Evolutionary conservation across 2,888 invertebrate genomes (phyloP).

Genomic region (Melinaea menophilus): DNA sequence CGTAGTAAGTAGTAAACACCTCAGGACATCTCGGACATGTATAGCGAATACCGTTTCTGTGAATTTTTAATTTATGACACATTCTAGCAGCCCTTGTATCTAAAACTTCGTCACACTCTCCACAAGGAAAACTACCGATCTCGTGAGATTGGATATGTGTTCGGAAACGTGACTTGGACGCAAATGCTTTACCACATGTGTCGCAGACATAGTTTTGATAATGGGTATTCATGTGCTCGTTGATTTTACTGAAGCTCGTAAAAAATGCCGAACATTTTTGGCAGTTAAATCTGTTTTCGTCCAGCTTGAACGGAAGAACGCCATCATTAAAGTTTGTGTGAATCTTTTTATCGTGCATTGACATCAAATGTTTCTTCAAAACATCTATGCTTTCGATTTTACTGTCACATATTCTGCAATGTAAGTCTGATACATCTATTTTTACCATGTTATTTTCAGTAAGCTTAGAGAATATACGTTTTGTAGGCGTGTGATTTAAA

Average conservation of each 20-base stretch:
- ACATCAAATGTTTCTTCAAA: constrained; percentile 54
- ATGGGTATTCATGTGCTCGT: constrained; percentile 68
- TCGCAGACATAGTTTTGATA: constrained; percentile 68
- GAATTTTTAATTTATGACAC: constrained; percentile 55
- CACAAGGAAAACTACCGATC: constrained; percentile 60
- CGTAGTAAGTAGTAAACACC: constrained; percentile 58
- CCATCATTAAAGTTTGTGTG: constrained; percentile 59
- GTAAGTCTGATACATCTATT: constrained; percentile 58
- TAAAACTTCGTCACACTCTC: constrained; percentile 54
- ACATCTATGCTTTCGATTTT: constrained; percentile 44
- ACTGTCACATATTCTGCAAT: constrained; percentile 55
- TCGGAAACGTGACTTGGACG: constrained; percentile 61
- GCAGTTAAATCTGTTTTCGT: constrained; percentile 50
- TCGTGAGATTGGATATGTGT: constrained; percentile 64
- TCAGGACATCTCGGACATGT: constrained; percentile 63
- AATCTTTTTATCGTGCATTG: constrained; percentile 47
- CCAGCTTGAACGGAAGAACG: constrained; percentile 63
- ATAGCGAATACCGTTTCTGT: constrained; percentile 59
- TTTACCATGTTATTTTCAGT: constrained; percentile 70
- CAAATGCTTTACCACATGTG: constrained; percentile 64
- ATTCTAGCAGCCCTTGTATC: constrained; percentile 55
- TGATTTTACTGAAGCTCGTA: constrained; percentile 55
- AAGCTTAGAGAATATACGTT: constrained; percentile 59
- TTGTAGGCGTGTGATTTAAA: constrained; percentile 48
- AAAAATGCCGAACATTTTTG: constrained; percentile 56